Evolutionary conservation across 2,888 invertebrate species (phyloP), one percentile per base, ranked within the genome.

Genomic region (Limnephilus lunatus): DNA sequence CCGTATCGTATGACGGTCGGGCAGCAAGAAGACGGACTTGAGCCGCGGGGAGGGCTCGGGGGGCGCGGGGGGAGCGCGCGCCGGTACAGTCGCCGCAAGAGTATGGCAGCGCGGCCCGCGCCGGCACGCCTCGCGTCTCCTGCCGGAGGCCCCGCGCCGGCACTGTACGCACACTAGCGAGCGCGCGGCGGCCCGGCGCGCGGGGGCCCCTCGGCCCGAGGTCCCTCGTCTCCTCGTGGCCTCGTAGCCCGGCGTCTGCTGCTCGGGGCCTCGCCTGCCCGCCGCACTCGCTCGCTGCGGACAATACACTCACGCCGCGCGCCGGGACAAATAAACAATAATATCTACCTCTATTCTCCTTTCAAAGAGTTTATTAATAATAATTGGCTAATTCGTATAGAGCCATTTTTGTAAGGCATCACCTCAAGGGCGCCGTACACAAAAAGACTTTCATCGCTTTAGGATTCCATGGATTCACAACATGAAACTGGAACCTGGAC

Each of bases 61-160:
- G 94, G 94, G 94, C 94, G 95, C 94, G 94, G 94, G 94, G 94
- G 94, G 94, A 94, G 94, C 95, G 95, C 85, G 85, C 91, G 90
- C 91, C 89, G 90, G 93, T 93, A 93, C 93, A 93, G 93, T 92
- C 93, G 93, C 91, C 91, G 90, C 92, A 92, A 93, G 92, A 92
- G 92, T 90, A 90, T 91, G 86, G 91, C 90, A 93, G 85, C 92
- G 91, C 92, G 92, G 93, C 92, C 39, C 82, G 31, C 85, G 81
- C 25, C 88, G 90, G 89, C 87, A 92, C 89, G 92, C 93, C 86
- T 93, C 93, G 93, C 93, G 90, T 93, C 93, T 94, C 93, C 90
- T 93, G 92, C 93, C 94, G 94, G 93, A 93, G 93, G 93, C 93
- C 93, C 91, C 93, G 93, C 93, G 87, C 87, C 39, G 44, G 87